phyloP scores from a whole-genome alignment of 2,797 vertebrate genomes.

The Melanotaenia trifasciata region DNA sequence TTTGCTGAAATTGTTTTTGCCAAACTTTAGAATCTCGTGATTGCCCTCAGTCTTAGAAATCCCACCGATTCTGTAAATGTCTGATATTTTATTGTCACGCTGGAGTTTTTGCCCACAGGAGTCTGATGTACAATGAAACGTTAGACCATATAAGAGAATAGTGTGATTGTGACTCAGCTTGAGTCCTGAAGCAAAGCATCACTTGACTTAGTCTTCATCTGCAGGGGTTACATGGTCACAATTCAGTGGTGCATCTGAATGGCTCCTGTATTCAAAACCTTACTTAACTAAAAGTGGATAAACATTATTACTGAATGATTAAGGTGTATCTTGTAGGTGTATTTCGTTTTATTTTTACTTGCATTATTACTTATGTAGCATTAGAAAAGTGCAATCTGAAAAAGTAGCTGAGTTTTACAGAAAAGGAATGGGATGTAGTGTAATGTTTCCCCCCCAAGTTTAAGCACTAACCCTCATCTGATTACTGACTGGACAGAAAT shows the following conservation, averaged over 20 bases:
- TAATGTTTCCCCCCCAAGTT: not conserved
- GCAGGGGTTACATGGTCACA: conserved; percentile 1
- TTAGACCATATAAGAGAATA: conserved; percentile 29
- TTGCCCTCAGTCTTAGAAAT: conserved; percentile 24
- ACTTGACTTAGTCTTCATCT: conserved; percentile 63
- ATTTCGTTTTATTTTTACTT: not conserved
- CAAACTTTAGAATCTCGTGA: conserved; percentile 38
- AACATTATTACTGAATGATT: not conserved
- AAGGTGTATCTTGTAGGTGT: not conserved
- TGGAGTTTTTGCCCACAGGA: conserved; percentile 35
- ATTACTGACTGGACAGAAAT: not conserved
- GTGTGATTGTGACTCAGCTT: conserved; percentile 28
- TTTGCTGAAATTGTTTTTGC: conserved; percentile 14
- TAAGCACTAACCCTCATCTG: not conserved
- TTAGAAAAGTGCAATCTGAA: too few relatives aligned
- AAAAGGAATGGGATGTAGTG: too few relatives aligned
- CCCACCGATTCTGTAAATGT: conserved; percentile 32
- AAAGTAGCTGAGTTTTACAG: too few relatives aligned
- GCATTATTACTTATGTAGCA: too few relatives aligned
- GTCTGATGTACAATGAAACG: conserved; percentile 27
- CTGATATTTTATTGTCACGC: conserved; percentile 53
- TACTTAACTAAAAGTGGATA: not conserved
- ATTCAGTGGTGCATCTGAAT: conserved; percentile 1
- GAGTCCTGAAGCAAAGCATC: conserved; percentile 49
- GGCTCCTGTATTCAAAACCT: not conserved